Base-by-base conservation (phyloP, 1,140 invertebrate species). In the Scaptomyza graminum region DNA sequence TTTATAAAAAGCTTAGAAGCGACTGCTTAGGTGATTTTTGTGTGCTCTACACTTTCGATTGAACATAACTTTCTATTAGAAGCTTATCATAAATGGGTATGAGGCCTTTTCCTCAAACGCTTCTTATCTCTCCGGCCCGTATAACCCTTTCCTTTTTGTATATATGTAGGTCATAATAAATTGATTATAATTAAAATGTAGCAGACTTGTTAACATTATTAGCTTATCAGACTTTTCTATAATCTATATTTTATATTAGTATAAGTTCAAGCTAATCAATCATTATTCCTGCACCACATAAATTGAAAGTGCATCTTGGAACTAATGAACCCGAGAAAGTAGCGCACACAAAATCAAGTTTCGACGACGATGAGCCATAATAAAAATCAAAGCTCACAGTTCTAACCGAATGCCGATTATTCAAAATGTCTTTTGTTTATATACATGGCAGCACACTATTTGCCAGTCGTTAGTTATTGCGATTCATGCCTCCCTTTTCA, bases 351-450 rank as follows among this genome's bases (percentile, higher is more conserved):
- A 50, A 68, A 47, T 71, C 65, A 51, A 64, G 49, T 59, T 65
- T 66, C 49, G 62, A 72, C 80, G 76, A 76, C 64, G 69, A 84
- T 64, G 67, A 61, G 73, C 76, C 80, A 76, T 70, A 66, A 50
- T 66, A 65, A 80, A 71, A 85, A 81, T 85, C 81, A 84, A 85
- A 79, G 62, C 77, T 43, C 51, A 49, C 46, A 68, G 54, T n/a
- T 62, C 43, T 15, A 50, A 34, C 25, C 76, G 62, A 80, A 68
- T 77, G 51, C 49, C 66, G 81, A 84, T 84, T 84, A 84, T 84
- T 74, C 73, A 75, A 61, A 69, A 43, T 43, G 39, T 22, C 57
- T 52, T 44, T 75, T 41, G 49, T 28, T 7, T 52, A 22, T 39
- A 65, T 55, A 66, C 8, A 16, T 41, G 43, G 28, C 13, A 56